These are phyloP conservation scores for Danio tinwini DNA, from an alignment of 2,797 vertebrate genomes.

Conservation along the genomic window DNA sequence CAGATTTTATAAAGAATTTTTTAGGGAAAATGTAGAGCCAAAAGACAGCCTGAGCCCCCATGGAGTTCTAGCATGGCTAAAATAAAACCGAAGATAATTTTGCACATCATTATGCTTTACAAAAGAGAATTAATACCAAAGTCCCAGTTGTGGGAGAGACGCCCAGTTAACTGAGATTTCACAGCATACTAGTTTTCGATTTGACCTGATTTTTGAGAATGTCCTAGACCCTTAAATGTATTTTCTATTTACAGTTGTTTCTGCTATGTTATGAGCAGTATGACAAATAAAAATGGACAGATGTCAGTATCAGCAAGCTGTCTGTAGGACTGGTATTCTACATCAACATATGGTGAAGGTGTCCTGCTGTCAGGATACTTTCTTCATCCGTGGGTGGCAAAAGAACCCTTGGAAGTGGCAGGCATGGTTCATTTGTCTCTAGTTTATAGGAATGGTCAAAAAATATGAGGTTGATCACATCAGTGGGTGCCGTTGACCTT, in stretches of 20 bases:
- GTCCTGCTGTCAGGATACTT: no score
- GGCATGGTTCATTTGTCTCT: no score
- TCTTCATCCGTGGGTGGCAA: no score
- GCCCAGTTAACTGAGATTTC: constrained; percentile 25
- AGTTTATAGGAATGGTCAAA: no score
- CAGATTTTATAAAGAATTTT: constrained; percentile 3
- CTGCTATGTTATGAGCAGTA: no score
- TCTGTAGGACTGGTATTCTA: no score
- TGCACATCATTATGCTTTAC: neutral
- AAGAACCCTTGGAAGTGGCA: no score
- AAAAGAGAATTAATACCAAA: constrained; percentile 25
- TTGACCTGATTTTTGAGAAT: constrained; percentile 12
- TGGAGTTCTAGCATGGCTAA: neutral
- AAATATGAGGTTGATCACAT: no score
- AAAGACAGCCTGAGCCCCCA: constrained; percentile 7
- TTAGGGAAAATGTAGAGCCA: constrained; percentile 14
- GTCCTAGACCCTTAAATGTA: constrained; percentile 25
- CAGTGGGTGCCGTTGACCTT: no score
- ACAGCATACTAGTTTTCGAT: constrained; percentile 9
- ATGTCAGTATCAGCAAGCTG: no score
- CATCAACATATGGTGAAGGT: no score
- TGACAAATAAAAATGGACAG: no score
- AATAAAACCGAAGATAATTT: constrained; percentile 10
- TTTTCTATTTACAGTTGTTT: constrained; percentile 11
- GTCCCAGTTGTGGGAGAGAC: constrained; percentile 9